Conservation (phyloP, 2,888 invertebrate genomes). For the Lysandra coridon region DNA sequence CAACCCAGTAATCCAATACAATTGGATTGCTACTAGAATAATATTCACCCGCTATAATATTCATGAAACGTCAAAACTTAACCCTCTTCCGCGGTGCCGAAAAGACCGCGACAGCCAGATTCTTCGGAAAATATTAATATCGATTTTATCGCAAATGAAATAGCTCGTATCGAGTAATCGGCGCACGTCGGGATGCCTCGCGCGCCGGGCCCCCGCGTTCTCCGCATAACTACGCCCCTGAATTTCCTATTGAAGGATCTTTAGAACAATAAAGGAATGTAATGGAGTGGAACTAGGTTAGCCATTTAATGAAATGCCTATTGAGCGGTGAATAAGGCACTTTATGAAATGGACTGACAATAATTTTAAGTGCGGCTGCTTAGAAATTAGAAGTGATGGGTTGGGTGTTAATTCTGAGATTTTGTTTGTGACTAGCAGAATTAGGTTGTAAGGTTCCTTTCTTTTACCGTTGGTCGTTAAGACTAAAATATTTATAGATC, state of each 20-base stretch:
- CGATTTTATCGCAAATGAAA: slow-evolving; percentile 17
- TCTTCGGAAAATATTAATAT: slow-evolving; percentile 12
- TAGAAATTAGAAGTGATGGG: neutral
- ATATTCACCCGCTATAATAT: neutral
- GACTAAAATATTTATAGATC: no score
- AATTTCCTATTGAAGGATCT: slow-evolving; percentile 38
- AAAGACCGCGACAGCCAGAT: neutral
- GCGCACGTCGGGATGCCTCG: slow-evolving; percentile 12
- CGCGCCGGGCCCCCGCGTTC: neutral
- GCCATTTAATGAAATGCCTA: slow-evolving; percentile 31
- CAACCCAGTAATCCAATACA: no score
- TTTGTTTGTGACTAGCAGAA: neutral
- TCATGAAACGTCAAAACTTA: neutral
- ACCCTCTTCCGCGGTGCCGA: neutral
- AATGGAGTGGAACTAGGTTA: slow-evolving; percentile 47
- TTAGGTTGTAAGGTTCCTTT: no score
- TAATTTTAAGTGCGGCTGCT: slow-evolving; percentile 6
- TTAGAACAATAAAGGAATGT: slow-evolving; percentile 49
- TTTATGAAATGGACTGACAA: slow-evolving; percentile 1
- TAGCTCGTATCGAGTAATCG: slow-evolving; percentile 6
- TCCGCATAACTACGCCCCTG: slow-evolving; percentile 11
- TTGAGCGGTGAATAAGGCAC: neutral
- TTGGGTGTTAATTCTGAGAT: neutral
- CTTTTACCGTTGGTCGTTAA: no score
- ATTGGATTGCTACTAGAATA: no score